Base-by-base conservation (phyloP, 2,888 invertebrate species). In the Liodrosophila aerea region DNA sequence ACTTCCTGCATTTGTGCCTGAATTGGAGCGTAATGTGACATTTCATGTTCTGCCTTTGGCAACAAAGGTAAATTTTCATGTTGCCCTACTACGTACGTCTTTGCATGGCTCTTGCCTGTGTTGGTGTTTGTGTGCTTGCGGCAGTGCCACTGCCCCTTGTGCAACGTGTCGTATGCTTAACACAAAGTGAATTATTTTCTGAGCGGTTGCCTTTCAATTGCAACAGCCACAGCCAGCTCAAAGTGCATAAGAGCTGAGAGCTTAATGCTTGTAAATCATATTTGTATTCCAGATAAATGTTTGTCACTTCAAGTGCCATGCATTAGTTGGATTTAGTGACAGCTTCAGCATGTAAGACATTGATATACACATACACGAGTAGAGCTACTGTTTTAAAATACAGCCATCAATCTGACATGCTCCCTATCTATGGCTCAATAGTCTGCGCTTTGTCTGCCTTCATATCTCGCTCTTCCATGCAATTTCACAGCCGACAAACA, bases 11-110 rank as follows among this genome's bases (percentile, higher is more conserved):
- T 75, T 83, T 73, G 64, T 39, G 52, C 49, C 73, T 53, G 77
- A 82, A 84, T 65, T 85, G 68, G 86, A 86, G 80, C 85, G 80
- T 71, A 77, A 84, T 80, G 73, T 60, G 76, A 74, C 76, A 82
- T 84, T 81, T 74, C 58, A 61, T 80, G 63, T 76, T 68, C 41
- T 63, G 60, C 69, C 67, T 44, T 52, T 41, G 49, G 53, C 36
- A 37, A 46, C 54, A 63, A 53, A 63, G 60, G 41, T 59, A 65
- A 16, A 57, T 62, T 64, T 65, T 37, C 58, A 54, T 59, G 54
- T 57, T 40, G 49, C 54, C 18, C 37, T 64, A n/a, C n/a, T n/a
- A n/a, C n/a, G n/a, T n/a, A 36, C 49, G 39, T 44, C 22, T 22
- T 56, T 43, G 30, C 47, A n/a, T 13, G 37, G 43, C 41, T 22